These are phyloP conservation scores for Leptosomus discolor DNA, from an alignment of 2,113 vertebrate species.

Conservation along the genomic window DNA sequence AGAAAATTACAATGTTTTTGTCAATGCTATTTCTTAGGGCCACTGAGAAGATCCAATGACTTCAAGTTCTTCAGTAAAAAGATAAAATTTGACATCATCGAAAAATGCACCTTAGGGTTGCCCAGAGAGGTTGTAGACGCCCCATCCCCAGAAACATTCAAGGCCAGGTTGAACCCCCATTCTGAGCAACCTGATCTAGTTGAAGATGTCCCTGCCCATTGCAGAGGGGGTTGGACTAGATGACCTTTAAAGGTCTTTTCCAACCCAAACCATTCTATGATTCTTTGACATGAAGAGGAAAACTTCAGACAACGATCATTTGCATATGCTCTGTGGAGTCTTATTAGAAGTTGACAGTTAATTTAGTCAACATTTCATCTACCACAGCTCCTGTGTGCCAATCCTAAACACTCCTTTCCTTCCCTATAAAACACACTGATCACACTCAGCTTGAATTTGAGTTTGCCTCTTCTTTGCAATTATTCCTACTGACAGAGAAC, in stretches of 20 bases:
- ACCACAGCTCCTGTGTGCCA: neutral
- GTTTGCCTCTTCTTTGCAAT: conserved; percentile 4
- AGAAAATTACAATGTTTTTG: neutral
- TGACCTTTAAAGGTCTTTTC: neutral
- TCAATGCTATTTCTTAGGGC: neutral
- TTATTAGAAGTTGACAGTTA: neutral
- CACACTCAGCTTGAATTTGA: conserved; percentile 23
- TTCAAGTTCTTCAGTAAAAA: neutral
- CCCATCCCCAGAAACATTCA: neutral
- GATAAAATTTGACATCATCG: neutral
- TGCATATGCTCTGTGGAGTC: neutral
- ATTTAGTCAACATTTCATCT: neutral
- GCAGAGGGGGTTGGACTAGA: neutral
- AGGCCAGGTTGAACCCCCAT: neutral
- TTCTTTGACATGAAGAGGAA: neutral
- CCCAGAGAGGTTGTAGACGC: neutral
- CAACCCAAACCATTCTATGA: neutral
- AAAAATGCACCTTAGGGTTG: neutral
- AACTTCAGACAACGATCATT: neutral
- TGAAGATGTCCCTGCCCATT: neutral
- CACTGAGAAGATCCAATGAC: neutral
- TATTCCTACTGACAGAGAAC: conserved; percentile 52
- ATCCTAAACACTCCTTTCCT: neutral
- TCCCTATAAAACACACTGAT: neutral
- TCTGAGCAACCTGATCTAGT: neutral